Base-by-base conservation (phyloP, 2,888 invertebrate genomes). In the Metopia argyrocephala region DNA sequence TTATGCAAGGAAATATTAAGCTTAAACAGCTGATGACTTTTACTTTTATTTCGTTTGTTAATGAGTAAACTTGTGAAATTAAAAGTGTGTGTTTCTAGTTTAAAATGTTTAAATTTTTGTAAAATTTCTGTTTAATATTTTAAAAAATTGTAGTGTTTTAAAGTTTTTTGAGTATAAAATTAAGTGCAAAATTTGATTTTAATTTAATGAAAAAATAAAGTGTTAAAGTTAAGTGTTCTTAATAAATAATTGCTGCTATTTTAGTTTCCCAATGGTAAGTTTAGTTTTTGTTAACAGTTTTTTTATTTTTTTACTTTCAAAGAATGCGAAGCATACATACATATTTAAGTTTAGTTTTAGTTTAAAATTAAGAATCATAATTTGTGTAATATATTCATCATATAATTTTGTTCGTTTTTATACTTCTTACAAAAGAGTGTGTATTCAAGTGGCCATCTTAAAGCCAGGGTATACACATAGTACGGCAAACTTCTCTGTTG, bases 401-500 rank as follows among this genome's bases (percentile, higher is more conserved):
- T 75, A 23, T 61, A 59, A 57, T 21, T 74, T 69, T 59, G 38
- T 23, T 52, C 28, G 12, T 79, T 38, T 21, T 38, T 31, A 65
- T 28, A 12, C 18, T 23, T 12, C 50, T 56, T 59, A n/a, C 21
- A 7, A 0, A 20, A 48, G 28, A n/a, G n/a, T n/a, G n/a, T n/a
- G n/a, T n/a, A n/a, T n/a, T n/a, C n/a, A n/a, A n/a, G n/a, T n/a
- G n/a, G n/a, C 46, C 7, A 45, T 21, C 21, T 66, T 85, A 89
- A 38, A 90, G 86, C 90, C 90, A 90, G 6, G 90, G 90, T 71
- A 90, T 87, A 78, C 90, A 90, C 79, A 89, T 89, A 38, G 89
- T 86, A 68, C 89, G 88, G 69, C 90, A 90, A 28, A 85, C 87
- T 70, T 88, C 88, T 27, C 87, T 85, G 1, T 86, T 85, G 59